Base-by-base conservation (phyloP, 2,888 invertebrate genomes). In the Automeris io region DNA sequence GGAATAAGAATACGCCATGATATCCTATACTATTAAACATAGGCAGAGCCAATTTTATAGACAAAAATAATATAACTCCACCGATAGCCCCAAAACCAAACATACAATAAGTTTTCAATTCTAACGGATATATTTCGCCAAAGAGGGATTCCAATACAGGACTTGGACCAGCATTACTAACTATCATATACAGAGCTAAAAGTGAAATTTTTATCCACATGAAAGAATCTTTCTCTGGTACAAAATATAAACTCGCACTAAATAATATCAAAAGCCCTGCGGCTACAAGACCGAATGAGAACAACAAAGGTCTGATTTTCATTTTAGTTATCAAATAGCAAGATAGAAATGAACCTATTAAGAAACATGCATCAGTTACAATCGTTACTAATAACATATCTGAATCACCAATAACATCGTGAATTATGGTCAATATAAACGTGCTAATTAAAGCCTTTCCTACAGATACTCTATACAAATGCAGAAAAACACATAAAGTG, bases 1-100 rank as follows among this genome's bases (percentile, higher is more conserved):
- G 51, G 3, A 59, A 25, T 7, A 58, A 37, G 37, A 63, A 62
- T 6, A 56, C 44, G 6, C 65, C 61, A 32, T 60, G 51, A 29
- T 56, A 59, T 0, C 57, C 57, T 5, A 61, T 51, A 1, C 19
- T 5, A 4, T 7, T 24, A 25, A 60, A 53, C 45, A 59, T 41
- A 9, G 37, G 37, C 2, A 48, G 26, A 2, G 53, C 50, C 2
- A 56, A 21, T 22, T 51, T 51, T 5, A 61, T 39, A 5, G 43
- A 42, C 18, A 54, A 40, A 41, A 62, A 64, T 16, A 53, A 37
- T 3, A 52, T 19, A 6, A 43, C 18, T 6, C 53, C 47, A 2
- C 45, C 42, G 9, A 54, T 25, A 3, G 41, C 24, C 1, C 56
- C 54, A 0, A 48, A 41, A 0, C 47, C 11, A 11, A 51, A 44